Base-by-base conservation (phyloP, 2,113 vertebrate genomes). In the Myiopsitta monachus region DNA sequence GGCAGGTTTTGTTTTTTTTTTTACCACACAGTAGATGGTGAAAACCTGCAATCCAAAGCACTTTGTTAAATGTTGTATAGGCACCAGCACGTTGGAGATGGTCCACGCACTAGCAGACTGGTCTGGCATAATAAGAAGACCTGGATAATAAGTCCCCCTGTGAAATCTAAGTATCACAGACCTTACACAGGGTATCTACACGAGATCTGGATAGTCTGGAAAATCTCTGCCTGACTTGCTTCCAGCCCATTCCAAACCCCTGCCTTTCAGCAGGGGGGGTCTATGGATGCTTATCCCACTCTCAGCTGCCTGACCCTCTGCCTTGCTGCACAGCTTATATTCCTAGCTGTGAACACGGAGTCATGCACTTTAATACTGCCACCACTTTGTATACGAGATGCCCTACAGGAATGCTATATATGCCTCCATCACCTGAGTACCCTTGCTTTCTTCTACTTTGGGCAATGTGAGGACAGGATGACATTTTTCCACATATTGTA, bases 181-280 rank as follows among this genome's bases (percentile, higher is more conserved):
- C 10, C 36, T 44, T n/a, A 26, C 31, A n/a, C 10, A 23, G 31
- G 5, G 19, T 16, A 27, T 18, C 51, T 47, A 30, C 22, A 13
- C 2, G 14, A 12, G 55, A 52, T 27, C 23, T 38, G 27, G 27
- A 22, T 55, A 43, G 79, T 38, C 36, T 73, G 7, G 43, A 22
- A 75, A 62, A 75, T 57, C 75, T 38, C 44, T 54, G 18, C 28
- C 47, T 57, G 43, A 70, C 9, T n/a, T 0, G 0, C 28, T 61
- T 51, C 47, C 0, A 1, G 26, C 15, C 15, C 43, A 8, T 28
- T 38, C 22, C 24, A 49, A 44, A 0, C 13, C 19, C 19, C 8
- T 31, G n/a, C 14, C 19, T n/a, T 51, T 59, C 64, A 33, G 30
- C 44, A 55, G 31, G 17, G 18, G 18, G 38, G 36, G 4, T 21